Conservation (phyloP, 2,888 invertebrate genomes). For the Phragmatobia fuliginosa region DNA sequence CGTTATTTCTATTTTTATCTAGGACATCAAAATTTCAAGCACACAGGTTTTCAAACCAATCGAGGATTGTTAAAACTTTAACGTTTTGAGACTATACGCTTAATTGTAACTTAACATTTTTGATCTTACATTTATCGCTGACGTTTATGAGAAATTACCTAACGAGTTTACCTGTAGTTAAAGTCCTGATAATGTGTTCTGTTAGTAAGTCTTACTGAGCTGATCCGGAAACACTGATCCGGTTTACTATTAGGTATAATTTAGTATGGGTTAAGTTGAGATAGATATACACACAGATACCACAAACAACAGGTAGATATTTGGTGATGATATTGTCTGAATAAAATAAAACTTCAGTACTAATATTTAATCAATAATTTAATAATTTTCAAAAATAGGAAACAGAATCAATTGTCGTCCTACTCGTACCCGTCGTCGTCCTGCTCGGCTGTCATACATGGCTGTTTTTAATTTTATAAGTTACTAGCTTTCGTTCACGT, state of each 20-base stretch:
- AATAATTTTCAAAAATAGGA: not conserved
- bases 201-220: not conserved
- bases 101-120: not conserved
- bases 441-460: too few species aligned
- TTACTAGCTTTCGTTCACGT: too few species aligned
- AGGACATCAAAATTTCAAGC: not conserved
- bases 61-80: not conserved
- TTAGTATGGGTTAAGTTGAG: not conserved
- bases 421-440: too few species aligned
- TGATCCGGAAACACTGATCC: not conserved
- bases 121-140: not conserved
- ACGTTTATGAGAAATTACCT: not conserved
- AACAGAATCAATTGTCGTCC: not conserved
- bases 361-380: not conserved
- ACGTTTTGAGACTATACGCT: not conserved
- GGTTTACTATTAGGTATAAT: not conserved
- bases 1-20: not conserved
- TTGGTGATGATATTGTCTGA: not conserved
- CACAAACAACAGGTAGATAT: not conserved
- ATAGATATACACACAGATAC: too few species aligned
- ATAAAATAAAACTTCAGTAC: not conserved
- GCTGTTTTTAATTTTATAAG: not conserved
- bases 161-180: not conserved
- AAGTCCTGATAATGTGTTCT: not conserved
- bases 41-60: not conserved